Percentiles rank a stretch among this genome's conserved stretches.
These are phyloP conservation scores for Liasis olivaceus DNA, from an alignment of 2,797 vertebrate genomes.

Conservation along the genomic window DNA sequence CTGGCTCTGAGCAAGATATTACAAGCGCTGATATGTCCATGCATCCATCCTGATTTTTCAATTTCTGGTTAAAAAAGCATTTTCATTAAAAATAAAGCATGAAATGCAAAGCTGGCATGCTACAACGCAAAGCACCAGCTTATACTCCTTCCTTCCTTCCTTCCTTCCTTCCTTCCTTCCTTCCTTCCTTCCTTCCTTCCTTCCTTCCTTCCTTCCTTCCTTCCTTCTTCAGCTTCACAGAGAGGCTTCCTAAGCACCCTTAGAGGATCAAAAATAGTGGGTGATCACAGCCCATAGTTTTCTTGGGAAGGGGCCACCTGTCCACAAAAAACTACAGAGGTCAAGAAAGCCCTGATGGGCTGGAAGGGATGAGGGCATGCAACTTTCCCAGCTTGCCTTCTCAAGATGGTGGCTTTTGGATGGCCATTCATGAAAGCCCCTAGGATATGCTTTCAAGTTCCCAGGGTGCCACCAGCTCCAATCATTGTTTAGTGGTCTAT, in stretches of 20 bases:
- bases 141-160: rapidly evolving
- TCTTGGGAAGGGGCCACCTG: background rate
- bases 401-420: background rate
- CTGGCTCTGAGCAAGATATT: no score
- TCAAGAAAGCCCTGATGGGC: background rate
- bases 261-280: background rate
- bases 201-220: no score
- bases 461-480: background rate
- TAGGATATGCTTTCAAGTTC: background rate
- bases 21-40: no score
- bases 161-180: background rate
- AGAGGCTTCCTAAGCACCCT: background rate
- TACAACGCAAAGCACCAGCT: background rate
- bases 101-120: background rate
- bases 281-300: background rate
- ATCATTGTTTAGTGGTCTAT: background rate
- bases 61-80: no score
- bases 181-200: background rate
- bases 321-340: background rate
- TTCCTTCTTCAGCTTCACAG: background rate
- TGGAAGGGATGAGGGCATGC: background rate
- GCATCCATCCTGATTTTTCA: no score
- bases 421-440: no score
- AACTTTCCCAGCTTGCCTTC: background rate
- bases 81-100: no score